Evolutionary conservation across 2,888 invertebrate genomes (phyloP).

Genomic region (Lochmaea crataegi): DNA sequence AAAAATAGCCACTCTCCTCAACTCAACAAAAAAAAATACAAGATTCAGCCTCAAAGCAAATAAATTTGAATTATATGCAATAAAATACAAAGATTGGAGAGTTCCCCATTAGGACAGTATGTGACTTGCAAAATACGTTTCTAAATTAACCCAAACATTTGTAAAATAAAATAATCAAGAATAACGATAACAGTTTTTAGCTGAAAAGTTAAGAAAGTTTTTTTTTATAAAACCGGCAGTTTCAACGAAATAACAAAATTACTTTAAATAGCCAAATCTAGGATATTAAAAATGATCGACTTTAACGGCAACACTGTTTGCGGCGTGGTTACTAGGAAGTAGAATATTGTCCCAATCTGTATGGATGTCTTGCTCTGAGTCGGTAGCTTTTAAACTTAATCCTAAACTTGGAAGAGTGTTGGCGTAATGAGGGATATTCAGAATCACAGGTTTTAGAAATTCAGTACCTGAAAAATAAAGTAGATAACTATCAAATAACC

Average conservation of each 20-base stretch:
- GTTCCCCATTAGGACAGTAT: no score
- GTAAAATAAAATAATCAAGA: not conserved
- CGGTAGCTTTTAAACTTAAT: slow-evolving; percentile 82
- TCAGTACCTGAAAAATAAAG: slow-evolving; percentile 71
- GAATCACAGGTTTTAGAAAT: slow-evolving; percentile 89
- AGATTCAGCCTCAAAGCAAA: no score
- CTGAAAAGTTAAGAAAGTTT: slow-evolving; percentile 12
- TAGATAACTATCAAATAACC: not conserved
- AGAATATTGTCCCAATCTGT: slow-evolving; percentile 89
- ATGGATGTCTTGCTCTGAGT: slow-evolving; percentile 85
- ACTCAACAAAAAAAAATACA: no score
- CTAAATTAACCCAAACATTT: not conserved
- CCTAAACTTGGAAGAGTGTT: slow-evolving; percentile 82
- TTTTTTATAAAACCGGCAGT: no score
- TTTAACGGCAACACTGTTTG: slow-evolving; percentile 89
- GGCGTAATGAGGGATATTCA: slow-evolving; percentile 89
- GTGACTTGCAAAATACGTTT: not conserved
- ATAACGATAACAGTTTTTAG: not conserved
- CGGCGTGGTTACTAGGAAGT: slow-evolving; percentile 84
- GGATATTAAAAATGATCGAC: slow-evolving; percentile 84
- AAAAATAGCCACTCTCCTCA: no score
- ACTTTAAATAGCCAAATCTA: no score
- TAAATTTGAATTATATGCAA: no score
- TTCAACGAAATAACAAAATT: no score
- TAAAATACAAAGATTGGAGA: no score